Base-by-base conservation (phyloP, 2,113 vertebrate genomes). In the Calonectris borealis region DNA sequence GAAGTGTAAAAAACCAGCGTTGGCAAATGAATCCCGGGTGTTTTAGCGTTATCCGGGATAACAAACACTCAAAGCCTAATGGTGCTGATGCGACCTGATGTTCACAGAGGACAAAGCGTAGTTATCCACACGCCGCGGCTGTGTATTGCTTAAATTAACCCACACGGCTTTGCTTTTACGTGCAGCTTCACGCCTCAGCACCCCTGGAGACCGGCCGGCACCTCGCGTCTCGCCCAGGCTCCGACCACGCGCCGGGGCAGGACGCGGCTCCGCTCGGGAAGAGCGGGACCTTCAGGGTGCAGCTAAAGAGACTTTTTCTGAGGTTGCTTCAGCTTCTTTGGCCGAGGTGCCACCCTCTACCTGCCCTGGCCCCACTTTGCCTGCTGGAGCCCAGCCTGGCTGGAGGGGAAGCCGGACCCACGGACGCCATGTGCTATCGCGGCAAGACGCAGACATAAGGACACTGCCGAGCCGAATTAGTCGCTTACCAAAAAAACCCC, bases 381-480 rank as follows among this genome's bases (percentile, higher is more conserved):
- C 10, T 18, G 40, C 70, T 29, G 58, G n/a, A 55, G 19, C n/a
- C 26, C 64, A 17, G 16, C 40, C 32, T 8, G 29, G 22, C n/a
- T 19, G 16, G 48, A 57, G 44, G 52, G 25, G 19, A 34, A 18
- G 32, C 48, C 0, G 3, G 55, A 48, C 49, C 40, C 71, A 48
- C 0, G 3, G 27, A 17, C 15, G 34, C 58, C 38, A 4, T 0
- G 2, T 2, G 19, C 26, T 3, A 0, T 7, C 5, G 46, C 77
- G 17, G 11, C 12, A 0, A 5, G 27, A 14, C 0, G 12, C 25
- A 25, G 46, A 51, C 25, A 34, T 6, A 36, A 58, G 25, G 48
- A n/a, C 9, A 2, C 31, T 24, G 8, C 69, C 11, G 25, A 72
- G 27, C 34, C 18, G 14, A 5, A 29, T 9, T 1, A 12, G 26